phyloP scores from a whole-genome alignment of 1,140 invertebrate species.

The Mycetomoellerius zeteki region DNA sequence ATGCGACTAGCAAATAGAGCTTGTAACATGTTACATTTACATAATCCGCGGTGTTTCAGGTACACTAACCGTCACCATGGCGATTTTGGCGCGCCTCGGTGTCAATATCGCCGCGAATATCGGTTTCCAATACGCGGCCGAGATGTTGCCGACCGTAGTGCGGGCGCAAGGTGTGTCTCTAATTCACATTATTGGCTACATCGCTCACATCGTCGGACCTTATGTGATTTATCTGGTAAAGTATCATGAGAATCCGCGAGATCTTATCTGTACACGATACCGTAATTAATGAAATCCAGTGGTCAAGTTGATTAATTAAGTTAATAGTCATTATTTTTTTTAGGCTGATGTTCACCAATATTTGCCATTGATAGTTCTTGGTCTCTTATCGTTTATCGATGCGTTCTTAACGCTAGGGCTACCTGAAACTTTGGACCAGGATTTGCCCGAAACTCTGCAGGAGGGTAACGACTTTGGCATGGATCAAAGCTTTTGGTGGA shows the following conservation, averaged over 20 bases:
- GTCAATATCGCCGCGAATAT: conserved; percentile 96
- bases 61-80: conserved; percentile 89
- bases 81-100: conserved; percentile 93
- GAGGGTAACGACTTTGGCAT: conserved; percentile 95
- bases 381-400: conserved; percentile 90
- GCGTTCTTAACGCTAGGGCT: conserved; percentile 92
- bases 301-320: background rate
- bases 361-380: conserved; percentile 92
- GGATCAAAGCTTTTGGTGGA: conserved; percentile 93
- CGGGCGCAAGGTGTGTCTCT: conserved; percentile 94
- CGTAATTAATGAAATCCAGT: background rate
- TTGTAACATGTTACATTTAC: conserved; percentile 36
- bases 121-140: conserved; percentile 95
- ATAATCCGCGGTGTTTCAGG: conserved; percentile 59
- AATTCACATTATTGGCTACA: conserved; percentile 95
- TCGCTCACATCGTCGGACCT: conserved; percentile 93
- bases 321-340: conserved; percentile 12
- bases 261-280: background rate
- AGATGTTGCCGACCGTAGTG: conserved; percentile 95
- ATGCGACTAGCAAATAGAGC: background rate
- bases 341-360: conserved; percentile 89
- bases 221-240: conserved; percentile 93
- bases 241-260: background rate
- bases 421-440: conserved; percentile 94
- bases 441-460: conserved; percentile 93